Conservation (phyloP, 1,140 invertebrate genomes). For the Chironomus striatipennis region DNA sequence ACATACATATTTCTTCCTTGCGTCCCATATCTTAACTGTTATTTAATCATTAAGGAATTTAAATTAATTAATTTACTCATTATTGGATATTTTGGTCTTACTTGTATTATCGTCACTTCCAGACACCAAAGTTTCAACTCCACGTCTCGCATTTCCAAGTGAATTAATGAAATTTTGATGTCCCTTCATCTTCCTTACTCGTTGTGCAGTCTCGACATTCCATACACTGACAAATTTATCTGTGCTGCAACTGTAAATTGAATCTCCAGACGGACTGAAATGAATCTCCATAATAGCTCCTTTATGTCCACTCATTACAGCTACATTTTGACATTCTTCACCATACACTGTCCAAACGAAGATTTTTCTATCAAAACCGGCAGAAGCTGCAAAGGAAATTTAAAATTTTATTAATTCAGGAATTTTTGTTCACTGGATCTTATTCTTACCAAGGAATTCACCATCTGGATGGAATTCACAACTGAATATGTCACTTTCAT, state of each 20-base stretch:
- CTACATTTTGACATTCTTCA: constrained; percentile 91
- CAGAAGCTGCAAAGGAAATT: constrained; percentile 60
- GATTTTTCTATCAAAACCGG: constrained; percentile 94
- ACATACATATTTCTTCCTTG: constrained; percentile 66
- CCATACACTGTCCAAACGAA: constrained; percentile 97
- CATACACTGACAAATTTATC: constrained; percentile 93
- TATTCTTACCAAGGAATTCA: constrained; percentile 46
- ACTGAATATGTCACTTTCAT: constrained; percentile 92
- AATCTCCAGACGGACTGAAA: constrained; percentile 88
- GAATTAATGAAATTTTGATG: constrained; percentile 86
- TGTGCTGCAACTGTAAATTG: constrained; percentile 86
- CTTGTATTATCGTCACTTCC: constrained; percentile 90
- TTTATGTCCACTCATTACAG: constrained; percentile 83
- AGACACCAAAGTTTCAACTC: constrained; percentile 81
- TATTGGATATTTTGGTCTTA: no score
- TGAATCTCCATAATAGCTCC: constrained; percentile 95
- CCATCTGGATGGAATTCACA: constrained; percentile 95
- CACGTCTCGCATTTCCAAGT: constrained; percentile 71
- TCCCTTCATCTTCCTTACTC: constrained; percentile 88
- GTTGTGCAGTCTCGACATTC: constrained; percentile 80
- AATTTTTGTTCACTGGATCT: not conserved
- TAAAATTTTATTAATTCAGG: not conserved
- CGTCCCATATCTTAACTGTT: constrained; percentile 77
- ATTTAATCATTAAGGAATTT: no score
- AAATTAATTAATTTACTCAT: no score